Base-by-base conservation (phyloP, 2,888 invertebrate genomes). In the Spodoptera littoralis region DNA sequence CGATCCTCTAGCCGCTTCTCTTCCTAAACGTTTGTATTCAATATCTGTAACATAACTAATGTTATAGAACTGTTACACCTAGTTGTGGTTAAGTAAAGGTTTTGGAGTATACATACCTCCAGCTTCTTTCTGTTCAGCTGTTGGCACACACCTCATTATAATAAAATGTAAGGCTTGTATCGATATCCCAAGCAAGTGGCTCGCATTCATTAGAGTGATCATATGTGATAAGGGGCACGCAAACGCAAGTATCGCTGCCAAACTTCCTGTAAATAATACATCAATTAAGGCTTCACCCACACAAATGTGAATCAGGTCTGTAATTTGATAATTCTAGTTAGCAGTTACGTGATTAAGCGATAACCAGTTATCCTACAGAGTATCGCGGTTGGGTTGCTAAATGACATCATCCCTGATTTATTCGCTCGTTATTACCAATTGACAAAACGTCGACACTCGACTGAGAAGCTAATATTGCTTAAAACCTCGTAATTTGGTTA, bases 191-290 rank as follows among this genome's bases (percentile, higher is more conserved):
- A 95, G 84, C 67, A 96, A 88, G 70, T 95, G 95, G 60, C 96
- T 95, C 0, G 95, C 95, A 77, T 96, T 96, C 88, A 96, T 92
- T 44, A 96, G 84, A 41, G 95, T 95, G 65, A 96, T 95, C 89
- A 96, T 93, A 77, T 96, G 96, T 5, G 95, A 94, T 59, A 96
- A 84, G 1, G 96, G 96, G 80, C 96, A 96, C 22, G 96, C 95
- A 74, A 96, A 96, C 5, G 96, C 96, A 58, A 96, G 85, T 56
- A 96, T 95, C 44, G 96, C 96, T 48, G 96, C 95, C 62, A 96
- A 84, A 84, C 96, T 96, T 63, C 96, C 96, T 95, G 89, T 62
- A 95, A 90, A 46, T 56, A 64, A 70, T 64, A 67, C 62, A 73
- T 30, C 50, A 59, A 73, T 76, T 76, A 72, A 70, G 71, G 64